Base-by-base conservation (phyloP, 2,113 vertebrate genomes). In the Microtus oregoni region DNA sequence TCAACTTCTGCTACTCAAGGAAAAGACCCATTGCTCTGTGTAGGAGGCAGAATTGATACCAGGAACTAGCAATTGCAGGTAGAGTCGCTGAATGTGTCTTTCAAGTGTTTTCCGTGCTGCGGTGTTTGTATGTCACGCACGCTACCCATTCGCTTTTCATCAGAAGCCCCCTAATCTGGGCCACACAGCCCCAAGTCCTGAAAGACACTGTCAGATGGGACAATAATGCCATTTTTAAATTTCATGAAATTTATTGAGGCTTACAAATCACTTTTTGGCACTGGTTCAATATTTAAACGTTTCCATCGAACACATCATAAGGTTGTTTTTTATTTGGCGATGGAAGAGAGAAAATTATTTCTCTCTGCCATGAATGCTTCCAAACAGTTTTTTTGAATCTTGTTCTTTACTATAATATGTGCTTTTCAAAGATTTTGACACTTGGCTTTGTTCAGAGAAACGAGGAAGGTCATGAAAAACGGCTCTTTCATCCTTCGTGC, bases 341-440 rank as follows among this genome's bases (percentile, higher is more conserved):
- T 76, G 63, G 72, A 30, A 89, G 63, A 94, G 86, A 97, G 13
- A 38, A 95, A 96, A 97, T 96, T 91, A 89, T 94, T 96, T 95
- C 96, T 92, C 90, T 28, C 83, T 70, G 78, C 44, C 67, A 81
- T 92, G 91, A 89, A 30, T 91, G 38, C 94, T 96, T 92, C 92
- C 63, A 75, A 94, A 75, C 89, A 92, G 28, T 91, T 95, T 97
- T 76, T 94, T 1, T 44, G 55, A 96, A 90, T 81, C 85, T 82
- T 55, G 28, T 47, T 94, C 91, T 96, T 92, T 94, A n/a, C 95
- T 89, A 8, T 82, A 89, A 95, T 89, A 72, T 3, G 15, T 50
- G 91, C 82, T 96, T 96, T 97, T 97, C 87, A 87, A 87, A 91
- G 94, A 94, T 70, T 86, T 93, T 92, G 96, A 96, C 92, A 63